phyloP scores from a whole-genome alignment of 2,797 vertebrate species.

The Pelobates cultripes region DNA sequence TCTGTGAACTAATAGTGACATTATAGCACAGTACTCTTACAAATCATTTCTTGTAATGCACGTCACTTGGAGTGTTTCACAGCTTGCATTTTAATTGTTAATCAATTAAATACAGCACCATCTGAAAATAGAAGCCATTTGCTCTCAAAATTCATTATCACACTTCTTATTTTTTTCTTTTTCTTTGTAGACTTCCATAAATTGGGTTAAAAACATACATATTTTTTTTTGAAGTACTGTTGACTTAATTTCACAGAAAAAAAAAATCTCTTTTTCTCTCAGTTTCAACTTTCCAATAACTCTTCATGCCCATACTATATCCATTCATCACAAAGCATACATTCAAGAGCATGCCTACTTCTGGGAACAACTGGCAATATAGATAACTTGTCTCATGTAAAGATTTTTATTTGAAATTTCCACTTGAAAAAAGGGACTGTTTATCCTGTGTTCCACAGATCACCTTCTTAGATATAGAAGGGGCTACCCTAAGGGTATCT shows the following conservation, averaged over 20 bases:
- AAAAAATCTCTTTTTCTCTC: not conserved
- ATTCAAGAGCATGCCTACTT: conserved; percentile 22
- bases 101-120: not conserved
- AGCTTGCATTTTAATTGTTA: not conserved
- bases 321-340: conserved; percentile 38
- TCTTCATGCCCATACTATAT: conserved; percentile 26
- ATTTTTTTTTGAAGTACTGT: not conserved
- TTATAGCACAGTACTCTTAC: not conserved
- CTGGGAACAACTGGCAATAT: conserved; percentile 16
- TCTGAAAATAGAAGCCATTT: not conserved
- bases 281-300: not conserved
- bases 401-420: conserved; percentile 21
- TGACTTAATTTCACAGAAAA: not conserved
- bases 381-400: conserved; percentile 4
- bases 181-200: not conserved
- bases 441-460: conserved; percentile 15
- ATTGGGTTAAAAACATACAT: not conserved
- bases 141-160: not conserved
- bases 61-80: not conserved
- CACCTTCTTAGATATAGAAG: not conserved
- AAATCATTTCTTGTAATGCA: not conserved
- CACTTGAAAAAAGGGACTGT: conserved; percentile 7
- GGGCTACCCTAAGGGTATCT: not conserved
- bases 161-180: not conserved
- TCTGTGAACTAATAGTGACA: not conserved